Conservation (phyloP, 1,140 invertebrate species). For the Agraylea sexmaculata region DNA sequence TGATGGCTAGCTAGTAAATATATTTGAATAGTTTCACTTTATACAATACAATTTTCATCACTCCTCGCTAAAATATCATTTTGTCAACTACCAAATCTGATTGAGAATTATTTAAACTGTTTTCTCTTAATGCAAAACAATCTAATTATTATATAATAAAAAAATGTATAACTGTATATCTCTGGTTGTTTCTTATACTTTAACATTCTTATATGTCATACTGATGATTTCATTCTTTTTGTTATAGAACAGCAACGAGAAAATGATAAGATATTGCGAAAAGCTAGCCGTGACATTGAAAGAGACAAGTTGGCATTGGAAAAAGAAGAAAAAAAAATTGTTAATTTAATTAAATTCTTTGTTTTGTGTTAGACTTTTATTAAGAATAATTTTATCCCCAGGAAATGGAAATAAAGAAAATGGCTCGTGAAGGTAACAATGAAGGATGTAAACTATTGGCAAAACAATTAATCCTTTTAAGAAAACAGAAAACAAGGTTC, state of each 20-base stretch:
- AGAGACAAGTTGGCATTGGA: conserved; percentile 68
- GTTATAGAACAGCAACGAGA: conserved; percentile 68
- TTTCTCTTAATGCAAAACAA: no score
- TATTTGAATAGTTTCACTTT: no score
- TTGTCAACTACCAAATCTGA: no score
- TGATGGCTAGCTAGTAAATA: no score
- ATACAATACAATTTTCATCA: no score
- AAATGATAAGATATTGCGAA: conserved; percentile 67
- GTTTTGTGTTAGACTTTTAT: background rate
- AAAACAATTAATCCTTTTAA: conserved; percentile 75
- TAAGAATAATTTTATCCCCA: conserved; percentile 28
- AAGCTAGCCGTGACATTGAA: conserved; percentile 72
- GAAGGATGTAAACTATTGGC: conserved; percentile 73
- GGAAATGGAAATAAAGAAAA: conserved; percentile 82
- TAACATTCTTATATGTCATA: no score
- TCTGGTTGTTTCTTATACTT: no score
- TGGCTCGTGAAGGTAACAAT: conserved; percentile 76
- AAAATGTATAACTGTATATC: no score
- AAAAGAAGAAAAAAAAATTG: conserved; percentile 81
- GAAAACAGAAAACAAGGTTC: conserved; percentile 78
- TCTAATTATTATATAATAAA: no score
- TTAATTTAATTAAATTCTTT: conserved; percentile 29
- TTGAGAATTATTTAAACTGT: no score
- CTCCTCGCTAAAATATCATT: no score
- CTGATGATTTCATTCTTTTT: no score